Conservation (phyloP, 2,888 invertebrate species). For the Megastigmus dorsalis region DNA sequence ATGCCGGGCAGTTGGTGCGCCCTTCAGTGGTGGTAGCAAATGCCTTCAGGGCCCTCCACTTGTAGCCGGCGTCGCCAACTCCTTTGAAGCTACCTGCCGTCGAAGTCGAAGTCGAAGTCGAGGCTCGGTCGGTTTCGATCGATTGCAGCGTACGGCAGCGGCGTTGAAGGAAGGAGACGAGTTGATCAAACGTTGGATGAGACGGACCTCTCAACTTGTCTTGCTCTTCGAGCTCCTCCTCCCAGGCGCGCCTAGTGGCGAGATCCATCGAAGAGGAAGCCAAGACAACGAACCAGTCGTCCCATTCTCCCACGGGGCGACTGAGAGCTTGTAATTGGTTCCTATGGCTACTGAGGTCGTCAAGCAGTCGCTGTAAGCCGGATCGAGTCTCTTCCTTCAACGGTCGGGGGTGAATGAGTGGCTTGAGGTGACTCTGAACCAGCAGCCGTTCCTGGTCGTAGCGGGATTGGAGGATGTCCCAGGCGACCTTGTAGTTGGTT, state of each 20-base stretch:
- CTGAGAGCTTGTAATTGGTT: background rate
- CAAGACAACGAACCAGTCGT: background rate
- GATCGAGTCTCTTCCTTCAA: background rate
- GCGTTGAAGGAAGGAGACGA: background rate
- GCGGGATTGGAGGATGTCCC: background rate
- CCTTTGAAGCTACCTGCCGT: background rate
- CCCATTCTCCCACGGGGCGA: background rate
- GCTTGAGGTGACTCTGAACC: background rate
- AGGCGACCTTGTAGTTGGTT: background rate
- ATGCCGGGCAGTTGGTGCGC: background rate
- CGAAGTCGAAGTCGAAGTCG: background rate
- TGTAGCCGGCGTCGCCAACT: too few relatives aligned
- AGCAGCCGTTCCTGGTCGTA: background rate
- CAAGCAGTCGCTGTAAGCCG: background rate
- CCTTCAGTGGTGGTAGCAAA: background rate
- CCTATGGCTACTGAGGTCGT: background rate
- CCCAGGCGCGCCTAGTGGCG: background rate
- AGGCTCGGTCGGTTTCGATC: background rate
- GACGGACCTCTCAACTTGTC: background rate
- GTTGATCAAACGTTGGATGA: background rate
- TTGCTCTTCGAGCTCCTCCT: background rate
- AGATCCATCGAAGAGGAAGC: background rate
- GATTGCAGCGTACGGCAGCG: background rate
- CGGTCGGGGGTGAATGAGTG: background rate
- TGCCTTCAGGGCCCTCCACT: too few relatives aligned